These are phyloP conservation scores for Slavum lentiscoides DNA, from an alignment of 2,888 invertebrate species.

Conservation along the genomic window DNA sequence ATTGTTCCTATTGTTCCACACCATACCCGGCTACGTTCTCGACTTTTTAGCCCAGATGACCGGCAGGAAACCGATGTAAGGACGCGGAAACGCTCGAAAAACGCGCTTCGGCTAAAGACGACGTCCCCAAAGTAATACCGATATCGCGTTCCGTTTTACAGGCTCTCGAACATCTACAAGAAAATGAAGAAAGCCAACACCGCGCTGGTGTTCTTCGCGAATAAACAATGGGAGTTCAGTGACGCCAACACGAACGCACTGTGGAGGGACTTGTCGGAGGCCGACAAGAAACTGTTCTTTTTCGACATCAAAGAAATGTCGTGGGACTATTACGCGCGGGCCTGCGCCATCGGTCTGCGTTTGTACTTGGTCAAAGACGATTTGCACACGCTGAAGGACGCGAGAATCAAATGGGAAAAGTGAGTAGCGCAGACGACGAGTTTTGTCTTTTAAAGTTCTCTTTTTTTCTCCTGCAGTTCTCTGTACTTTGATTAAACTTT, in stretches of 20 bases:
- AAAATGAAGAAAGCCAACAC: slow-evolving; percentile 62
- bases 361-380: slow-evolving; percentile 63
- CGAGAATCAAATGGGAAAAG: slow-evolving; percentile 58
- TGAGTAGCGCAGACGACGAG: slow-evolving; percentile 2
- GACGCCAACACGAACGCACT: slow-evolving; percentile 59
- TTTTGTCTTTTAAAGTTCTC: no score
- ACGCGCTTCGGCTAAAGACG: no score
- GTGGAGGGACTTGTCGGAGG: slow-evolving; percentile 58
- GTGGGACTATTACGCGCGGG: slow-evolving; percentile 63
- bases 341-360: slow-evolving; percentile 63
- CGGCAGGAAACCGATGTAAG: slow-evolving; percentile 56
- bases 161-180: slow-evolving; percentile 63
- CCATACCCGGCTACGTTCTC: slow-evolving; percentile 56
- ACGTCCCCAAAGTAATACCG: no score
- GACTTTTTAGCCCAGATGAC: slow-evolving; percentile 55
- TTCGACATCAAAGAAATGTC: slow-evolving; percentile 62
- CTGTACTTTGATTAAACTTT: no score
- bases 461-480: no score
- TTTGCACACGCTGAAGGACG: slow-evolving; percentile 59
- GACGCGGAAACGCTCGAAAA: neutral
- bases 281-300: slow-evolving; percentile 60
- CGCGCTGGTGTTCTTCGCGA: slow-evolving; percentile 63
- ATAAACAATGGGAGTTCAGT: slow-evolving; percentile 62
- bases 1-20: slow-evolving; percentile 56
- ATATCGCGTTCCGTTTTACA: slow-evolving; percentile 55